phyloP scores from a whole-genome alignment of 2,113 vertebrate species.

The Tinamus guttatus region DNA sequence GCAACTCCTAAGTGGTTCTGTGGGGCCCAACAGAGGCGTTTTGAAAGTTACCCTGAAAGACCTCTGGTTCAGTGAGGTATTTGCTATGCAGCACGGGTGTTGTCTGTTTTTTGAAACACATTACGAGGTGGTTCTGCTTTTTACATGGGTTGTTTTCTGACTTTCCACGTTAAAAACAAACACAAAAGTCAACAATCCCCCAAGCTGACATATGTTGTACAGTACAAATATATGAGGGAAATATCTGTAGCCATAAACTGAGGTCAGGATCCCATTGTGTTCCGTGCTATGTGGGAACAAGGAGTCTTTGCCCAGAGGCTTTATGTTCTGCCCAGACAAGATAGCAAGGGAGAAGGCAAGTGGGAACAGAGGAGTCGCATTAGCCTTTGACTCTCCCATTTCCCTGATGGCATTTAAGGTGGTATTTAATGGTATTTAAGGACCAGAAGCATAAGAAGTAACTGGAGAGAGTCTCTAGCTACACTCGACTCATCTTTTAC shows the following conservation, averaged over 20 bases:
- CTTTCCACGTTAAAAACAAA: neutral
- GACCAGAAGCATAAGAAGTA: neutral
- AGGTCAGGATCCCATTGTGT: neutral
- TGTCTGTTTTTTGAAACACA: neutral
- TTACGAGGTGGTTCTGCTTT: neutral
- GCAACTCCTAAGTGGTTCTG: neutral
- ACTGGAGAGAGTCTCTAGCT: neutral
- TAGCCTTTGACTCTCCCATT: neutral
- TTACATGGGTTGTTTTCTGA: neutral
- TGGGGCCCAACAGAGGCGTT: neutral
- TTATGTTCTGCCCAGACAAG: neutral
- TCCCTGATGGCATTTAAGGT: neutral
- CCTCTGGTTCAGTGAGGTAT: neutral
- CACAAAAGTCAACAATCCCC: neutral
- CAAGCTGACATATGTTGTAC: neutral
- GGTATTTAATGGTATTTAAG: neutral
- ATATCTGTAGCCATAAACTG: neutral
- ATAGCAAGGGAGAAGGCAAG: neutral
- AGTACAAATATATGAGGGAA: neutral
- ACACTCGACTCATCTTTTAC: neutral
- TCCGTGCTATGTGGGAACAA: rapidly evolving
- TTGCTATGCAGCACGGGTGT: neutral
- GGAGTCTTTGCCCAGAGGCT: neutral
- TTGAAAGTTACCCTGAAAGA: neutral
- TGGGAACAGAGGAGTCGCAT: neutral